Percentiles rank a stretch among this genome's conserved stretches.
Evolutionary conservation across 2,888 invertebrate genomes (phyloP).

Genomic region (Anagyrus pseudococci): DNA sequence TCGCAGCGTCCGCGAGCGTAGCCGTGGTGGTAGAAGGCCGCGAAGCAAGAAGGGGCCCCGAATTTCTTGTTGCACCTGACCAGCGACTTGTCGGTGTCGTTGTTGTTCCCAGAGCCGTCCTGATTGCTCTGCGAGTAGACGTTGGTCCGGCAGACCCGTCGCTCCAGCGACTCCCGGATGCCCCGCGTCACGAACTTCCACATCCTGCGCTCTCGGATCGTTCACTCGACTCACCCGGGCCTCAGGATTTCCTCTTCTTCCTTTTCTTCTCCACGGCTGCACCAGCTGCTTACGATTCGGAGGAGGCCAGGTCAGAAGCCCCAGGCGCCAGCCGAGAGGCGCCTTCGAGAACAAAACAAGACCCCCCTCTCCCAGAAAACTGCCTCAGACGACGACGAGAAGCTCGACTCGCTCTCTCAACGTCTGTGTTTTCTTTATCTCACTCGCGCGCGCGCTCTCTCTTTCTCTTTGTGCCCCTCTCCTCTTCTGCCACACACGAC

Average conservation of each 20-base stretch:
- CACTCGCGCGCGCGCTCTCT: no score
- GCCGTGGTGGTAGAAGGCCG: constrained; percentile 42
- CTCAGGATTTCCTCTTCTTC: background rate
- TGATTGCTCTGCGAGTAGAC: constrained; percentile 52
- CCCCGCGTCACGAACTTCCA: constrained; percentile 57
- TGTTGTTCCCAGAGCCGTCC: constrained; percentile 33
- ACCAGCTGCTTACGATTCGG: no score
- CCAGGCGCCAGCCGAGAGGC: background rate
- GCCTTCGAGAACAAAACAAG: constrained; percentile 9
- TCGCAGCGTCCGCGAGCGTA: no score
- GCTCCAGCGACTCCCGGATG: constrained; percentile 53
- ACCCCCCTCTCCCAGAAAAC: no score
- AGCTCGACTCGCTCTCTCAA: background rate
- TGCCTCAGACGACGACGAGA: background rate
- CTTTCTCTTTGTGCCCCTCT: no score
- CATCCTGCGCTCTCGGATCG: constrained; percentile 49
- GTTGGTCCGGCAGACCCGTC: constrained; percentile 53
- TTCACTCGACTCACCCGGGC: no score
- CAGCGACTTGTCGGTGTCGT: background rate
- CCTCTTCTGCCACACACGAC: no score
- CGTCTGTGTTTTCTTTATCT: no score
- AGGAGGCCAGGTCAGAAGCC: no score
- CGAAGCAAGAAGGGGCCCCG: constrained; percentile 43
- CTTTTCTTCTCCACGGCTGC: no score
- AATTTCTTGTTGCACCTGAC: constrained; percentile 45